Evolutionary conservation across 2,888 invertebrate species (phyloP).

Genomic region (Epicampocera succincta): DNA sequence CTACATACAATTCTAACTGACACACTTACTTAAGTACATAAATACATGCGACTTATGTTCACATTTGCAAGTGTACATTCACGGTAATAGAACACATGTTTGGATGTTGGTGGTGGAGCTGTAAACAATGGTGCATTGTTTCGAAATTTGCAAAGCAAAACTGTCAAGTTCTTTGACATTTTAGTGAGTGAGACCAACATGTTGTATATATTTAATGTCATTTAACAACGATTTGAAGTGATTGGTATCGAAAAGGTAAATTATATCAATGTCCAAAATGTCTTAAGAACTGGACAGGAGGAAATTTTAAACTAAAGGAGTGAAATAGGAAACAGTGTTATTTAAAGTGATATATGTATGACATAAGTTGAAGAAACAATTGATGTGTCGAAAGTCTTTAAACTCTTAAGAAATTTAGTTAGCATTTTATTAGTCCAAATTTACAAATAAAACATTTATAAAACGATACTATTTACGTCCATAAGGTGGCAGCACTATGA

Average conservation of each 20-base stretch:
- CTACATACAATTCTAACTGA: slow-evolving; percentile 29
- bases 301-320: not conserved
- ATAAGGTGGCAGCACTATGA: no score
- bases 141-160: slow-evolving; percentile 45
- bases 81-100: no score
- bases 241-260: slow-evolving; percentile 38
- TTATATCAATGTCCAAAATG: slow-evolving; percentile 48
- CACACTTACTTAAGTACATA: not conserved
- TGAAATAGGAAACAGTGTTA: not conserved
- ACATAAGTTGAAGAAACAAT: no score
- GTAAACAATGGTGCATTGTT: slow-evolving; percentile 50
- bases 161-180: slow-evolving; percentile 47
- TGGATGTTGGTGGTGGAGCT: no score
- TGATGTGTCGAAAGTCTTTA: no score
- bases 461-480: no score
- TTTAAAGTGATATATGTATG: not conserved
- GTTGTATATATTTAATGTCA: slow-evolving; percentile 42
- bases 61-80: no score
- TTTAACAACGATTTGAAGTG: slow-evolving; percentile 34
- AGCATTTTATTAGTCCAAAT: no score
- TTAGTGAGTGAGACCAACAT: slow-evolving; percentile 38
- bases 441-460: no score
- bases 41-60: not conserved
- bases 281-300: slow-evolving; percentile 23
- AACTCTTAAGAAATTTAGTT: no score